A percentile compares a stretch with the other conserved stretches of the same genome.
These are phyloP conservation scores for Archivesica marissinica DNA, from an alignment of 1,140 invertebrate genomes.

Conservation along the genomic window DNA sequence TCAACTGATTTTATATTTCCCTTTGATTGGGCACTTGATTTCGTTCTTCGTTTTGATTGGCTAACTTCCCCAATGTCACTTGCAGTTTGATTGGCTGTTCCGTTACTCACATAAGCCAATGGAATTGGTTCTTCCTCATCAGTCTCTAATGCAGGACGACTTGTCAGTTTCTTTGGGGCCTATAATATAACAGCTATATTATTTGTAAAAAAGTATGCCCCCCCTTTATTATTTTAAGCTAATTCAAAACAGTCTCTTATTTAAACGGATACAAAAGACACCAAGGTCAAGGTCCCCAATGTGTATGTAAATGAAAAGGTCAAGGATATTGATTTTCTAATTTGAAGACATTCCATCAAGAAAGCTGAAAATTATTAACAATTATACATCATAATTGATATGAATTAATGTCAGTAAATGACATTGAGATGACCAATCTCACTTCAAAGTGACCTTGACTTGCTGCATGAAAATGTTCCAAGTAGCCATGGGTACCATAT, in stretches of 20 bases:
- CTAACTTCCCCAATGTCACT: not conserved
- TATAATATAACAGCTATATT: not conserved
- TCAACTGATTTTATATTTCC: not conserved
- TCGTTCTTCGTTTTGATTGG: no score
- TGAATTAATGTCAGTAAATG: no score
- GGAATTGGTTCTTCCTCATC: not conserved
- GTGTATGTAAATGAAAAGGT: not conserved
- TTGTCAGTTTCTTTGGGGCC: conserved; percentile 3
- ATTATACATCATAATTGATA: no score
- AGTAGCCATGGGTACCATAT: no score
- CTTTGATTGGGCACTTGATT: not conserved
- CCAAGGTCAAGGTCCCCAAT: not conserved
- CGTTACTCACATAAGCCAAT: not conserved
- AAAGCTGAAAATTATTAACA: not conserved
- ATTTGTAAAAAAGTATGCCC: not conserved
- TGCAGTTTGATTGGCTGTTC: not conserved
- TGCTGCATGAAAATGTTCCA: no score
- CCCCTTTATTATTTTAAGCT: not conserved
- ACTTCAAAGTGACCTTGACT: no score
- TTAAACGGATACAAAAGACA: not conserved
- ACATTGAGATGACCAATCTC: no score
- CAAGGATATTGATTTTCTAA: not conserved
- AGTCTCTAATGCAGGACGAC: not conserved
- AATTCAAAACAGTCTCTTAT: not conserved
- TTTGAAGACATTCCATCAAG: not conserved